Conservation (phyloP, 1,140 invertebrate species). For the Monochamus saltuarius region DNA sequence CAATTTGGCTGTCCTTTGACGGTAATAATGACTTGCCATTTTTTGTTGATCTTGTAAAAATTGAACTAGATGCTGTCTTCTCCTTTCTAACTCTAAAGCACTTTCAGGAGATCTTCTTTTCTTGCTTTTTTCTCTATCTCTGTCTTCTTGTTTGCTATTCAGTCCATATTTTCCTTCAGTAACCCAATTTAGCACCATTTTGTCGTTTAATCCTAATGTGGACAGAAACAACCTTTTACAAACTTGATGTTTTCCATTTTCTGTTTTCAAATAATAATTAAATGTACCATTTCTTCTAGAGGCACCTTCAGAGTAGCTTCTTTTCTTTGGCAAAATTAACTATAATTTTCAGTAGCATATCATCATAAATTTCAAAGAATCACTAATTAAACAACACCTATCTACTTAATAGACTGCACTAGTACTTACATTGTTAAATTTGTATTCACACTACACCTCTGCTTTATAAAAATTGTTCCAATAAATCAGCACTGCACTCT, state of each 20-base stretch:
- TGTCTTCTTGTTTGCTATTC: conserved; percentile 6
- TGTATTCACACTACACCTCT: no score
- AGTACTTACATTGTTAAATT: no score
- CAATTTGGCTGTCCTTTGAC: no score
- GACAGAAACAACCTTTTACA: conserved; percentile 10
- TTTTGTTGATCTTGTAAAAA: background rate
- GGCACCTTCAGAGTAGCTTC: no score
- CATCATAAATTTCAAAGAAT: no score
- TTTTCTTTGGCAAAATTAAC: no score
- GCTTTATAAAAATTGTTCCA: no score
- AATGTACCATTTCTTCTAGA: conserved; percentile 7
- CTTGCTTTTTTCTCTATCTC: conserved; percentile 6
- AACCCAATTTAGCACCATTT: conserved; percentile 3
- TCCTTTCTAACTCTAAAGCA: conserved; percentile 6
- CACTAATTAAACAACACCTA: no score
- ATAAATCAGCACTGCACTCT: no score
- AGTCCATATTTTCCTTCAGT: conserved; percentile 1
- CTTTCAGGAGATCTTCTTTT: no score
- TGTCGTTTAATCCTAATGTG: conserved; percentile 9
- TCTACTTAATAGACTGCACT: no score
- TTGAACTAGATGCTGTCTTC: background rate
- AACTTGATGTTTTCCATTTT: conserved; percentile 10
- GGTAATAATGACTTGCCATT: conserved; percentile 3
- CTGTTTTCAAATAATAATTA: conserved; percentile 12
- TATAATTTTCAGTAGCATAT: no score